These are phyloP conservation scores for Drosophila murphyi DNA, from an alignment of 1,140 invertebrate genomes.

Conservation along the genomic window DNA sequence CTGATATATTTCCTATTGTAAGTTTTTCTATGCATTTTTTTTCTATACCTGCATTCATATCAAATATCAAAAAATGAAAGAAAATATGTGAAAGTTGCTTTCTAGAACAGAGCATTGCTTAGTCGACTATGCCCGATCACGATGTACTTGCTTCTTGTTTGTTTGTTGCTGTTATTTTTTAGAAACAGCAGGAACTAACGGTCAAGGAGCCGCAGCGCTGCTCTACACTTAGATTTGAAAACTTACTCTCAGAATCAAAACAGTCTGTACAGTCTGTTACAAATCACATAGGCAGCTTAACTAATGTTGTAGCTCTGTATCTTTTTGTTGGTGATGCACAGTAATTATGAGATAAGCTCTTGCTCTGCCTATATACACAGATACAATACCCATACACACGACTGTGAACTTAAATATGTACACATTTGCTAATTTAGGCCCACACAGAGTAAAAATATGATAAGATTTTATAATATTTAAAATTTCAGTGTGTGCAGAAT, in stretches of 20 bases:
- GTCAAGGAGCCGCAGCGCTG: conserved; percentile 4
- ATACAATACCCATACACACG: not conserved
- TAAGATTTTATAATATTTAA: too few relatives aligned
- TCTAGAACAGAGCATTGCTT: not conserved
- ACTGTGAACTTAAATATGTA: too few relatives aligned
- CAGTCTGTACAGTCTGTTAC: conserved; percentile 3
- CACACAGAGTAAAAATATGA: too few relatives aligned
- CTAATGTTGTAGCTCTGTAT: not conserved
- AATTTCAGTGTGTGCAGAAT: not conserved
- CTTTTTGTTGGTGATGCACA: conserved; percentile 10
- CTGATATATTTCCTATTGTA: too few relatives aligned
- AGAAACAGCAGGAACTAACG: not conserved
- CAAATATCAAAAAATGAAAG: too few relatives aligned
- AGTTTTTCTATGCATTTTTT: too few relatives aligned
- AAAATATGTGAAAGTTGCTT: too few relatives aligned
- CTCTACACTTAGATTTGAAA: conserved; percentile 3
- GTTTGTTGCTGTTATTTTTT: conserved; percentile 12
- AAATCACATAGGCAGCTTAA: conserved; percentile 5
- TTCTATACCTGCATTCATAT: too few relatives aligned
- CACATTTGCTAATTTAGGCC: not conserved
- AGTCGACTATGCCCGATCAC: not conserved
- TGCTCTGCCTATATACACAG: not conserved
- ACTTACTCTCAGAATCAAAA: not conserved
- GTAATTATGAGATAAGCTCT: conserved; percentile 18
- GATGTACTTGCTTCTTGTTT: conserved; percentile 1